phyloP scores from a whole-genome alignment of 2,113 vertebrate species.

The Paedocypris sp. region DNA sequence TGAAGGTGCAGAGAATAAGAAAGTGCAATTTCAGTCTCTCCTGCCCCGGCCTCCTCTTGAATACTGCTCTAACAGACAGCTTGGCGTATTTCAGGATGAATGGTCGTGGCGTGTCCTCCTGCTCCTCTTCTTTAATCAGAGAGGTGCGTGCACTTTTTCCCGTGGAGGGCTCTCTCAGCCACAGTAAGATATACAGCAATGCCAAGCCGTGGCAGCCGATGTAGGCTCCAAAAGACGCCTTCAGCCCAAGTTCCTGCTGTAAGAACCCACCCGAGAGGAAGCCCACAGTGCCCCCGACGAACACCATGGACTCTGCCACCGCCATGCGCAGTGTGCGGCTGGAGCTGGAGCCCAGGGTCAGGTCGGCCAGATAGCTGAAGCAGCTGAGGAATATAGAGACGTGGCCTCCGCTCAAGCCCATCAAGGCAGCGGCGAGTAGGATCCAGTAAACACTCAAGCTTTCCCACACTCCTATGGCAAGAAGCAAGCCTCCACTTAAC shows the following conservation, averaged over 20 bases:
- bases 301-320: conserved; percentile 49
- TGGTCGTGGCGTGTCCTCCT: neutral
- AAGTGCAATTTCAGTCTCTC: conserved; percentile 43
- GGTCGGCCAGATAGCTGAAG: conserved; percentile 50
- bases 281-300: conserved; percentile 46
- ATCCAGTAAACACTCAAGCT: conserved; percentile 40
- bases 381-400: conserved; percentile 47
- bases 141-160: neutral
- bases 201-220: conserved; percentile 35
- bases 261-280: conserved; percentile 44
- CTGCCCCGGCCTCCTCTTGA: conserved; percentile 35
- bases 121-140: neutral
- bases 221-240: conserved; percentile 27
- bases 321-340: conserved; percentile 44
- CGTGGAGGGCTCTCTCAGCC: conserved; percentile 32
- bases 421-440: conserved; percentile 27
- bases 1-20: conserved; percentile 42
- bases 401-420: conserved; percentile 43
- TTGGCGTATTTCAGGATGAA: conserved; percentile 31
- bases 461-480: conserved; percentile 35
- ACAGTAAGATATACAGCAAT: conserved; percentile 39
- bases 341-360: conserved; percentile 26
- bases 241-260: conserved; percentile 32
- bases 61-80: conserved; percentile 34
- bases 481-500: conserved; percentile 32